Evolutionary conservation across 1,140 invertebrate genomes (phyloP).

Genomic region (Sarcophaga bullata): DNA sequence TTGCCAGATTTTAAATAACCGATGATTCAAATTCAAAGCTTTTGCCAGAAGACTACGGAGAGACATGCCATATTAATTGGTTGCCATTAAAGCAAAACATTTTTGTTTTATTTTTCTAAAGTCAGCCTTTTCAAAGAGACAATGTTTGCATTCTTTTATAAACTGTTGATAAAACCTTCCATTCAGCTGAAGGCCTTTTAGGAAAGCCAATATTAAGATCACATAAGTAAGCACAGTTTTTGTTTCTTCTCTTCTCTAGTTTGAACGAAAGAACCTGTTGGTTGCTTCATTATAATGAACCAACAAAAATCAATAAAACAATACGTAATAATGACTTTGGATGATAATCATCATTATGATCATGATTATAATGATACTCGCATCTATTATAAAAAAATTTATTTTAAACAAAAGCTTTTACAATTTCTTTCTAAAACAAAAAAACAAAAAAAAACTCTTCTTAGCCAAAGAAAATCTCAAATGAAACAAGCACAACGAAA

Average conservation of each 20-base stretch:
- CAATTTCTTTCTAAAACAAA: background rate
- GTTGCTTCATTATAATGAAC: constrained; percentile 4
- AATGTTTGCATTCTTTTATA: no score
- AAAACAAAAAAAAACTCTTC: constrained; percentile 35
- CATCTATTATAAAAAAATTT: constrained; percentile 40
- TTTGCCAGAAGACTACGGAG: no score
- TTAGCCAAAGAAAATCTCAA: background rate
- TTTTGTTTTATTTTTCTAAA: no score
- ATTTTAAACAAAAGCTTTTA: constrained; percentile 32
- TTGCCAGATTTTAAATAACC: no score
- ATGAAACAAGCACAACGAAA: no score
- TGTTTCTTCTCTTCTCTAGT: background rate
- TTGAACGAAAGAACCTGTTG: constrained; percentile 16
- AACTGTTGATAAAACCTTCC: no score
- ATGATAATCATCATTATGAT: background rate
- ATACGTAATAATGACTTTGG: background rate
- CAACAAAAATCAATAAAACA: background rate
- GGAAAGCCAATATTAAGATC: constrained; percentile 14
- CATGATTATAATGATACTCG: constrained; percentile 27
- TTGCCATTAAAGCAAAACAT: no score
- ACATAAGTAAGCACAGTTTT: background rate
- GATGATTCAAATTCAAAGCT: no score
- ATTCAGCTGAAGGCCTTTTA: background rate
- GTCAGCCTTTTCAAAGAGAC: no score
- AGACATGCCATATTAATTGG: no score